These are phyloP conservation scores for Coreius guichenoti DNA, from an alignment of 2,797 vertebrate species.

Conservation along the genomic window DNA sequence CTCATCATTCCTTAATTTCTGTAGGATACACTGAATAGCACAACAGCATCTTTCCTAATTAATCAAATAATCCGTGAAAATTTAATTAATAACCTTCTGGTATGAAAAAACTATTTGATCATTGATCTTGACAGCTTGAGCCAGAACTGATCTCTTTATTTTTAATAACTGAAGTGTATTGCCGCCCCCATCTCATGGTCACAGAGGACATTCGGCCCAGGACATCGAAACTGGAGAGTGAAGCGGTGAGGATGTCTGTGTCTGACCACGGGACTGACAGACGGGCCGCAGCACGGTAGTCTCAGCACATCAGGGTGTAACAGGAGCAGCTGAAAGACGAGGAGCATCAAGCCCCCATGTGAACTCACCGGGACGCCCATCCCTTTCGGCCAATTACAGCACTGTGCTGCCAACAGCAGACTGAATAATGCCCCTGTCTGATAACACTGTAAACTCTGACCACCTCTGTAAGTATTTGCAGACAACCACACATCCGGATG, in stretches of 20 bases:
- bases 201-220: conserved; percentile 34
- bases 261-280: conserved; percentile 56
- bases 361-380: conserved; percentile 72
- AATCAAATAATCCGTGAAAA: conserved; percentile 53
- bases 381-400: conserved; percentile 74
- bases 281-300: conserved; percentile 59
- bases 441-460: conserved; percentile 68
- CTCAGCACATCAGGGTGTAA: conserved; percentile 71
- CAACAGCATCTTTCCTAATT: conserved; percentile 46
- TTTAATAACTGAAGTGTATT: conserved; percentile 17
- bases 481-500: conserved; percentile 15
- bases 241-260: conserved; percentile 42
- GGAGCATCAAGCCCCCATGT: conserved; percentile 72
- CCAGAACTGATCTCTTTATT: conserved; percentile 48
- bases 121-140: conserved; percentile 49
- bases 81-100: conserved; percentile 39
- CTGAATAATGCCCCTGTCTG: conserved; percentile 71
- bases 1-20: background rate
- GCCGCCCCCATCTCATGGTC: background rate
- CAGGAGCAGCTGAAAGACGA: conserved; percentile 68
- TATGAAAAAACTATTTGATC: conserved; percentile 45
- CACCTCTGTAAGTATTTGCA: conserved; percentile 59
- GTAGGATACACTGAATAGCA: conserved; percentile 13
- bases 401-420: conserved; percentile 66
- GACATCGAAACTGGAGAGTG: conserved; percentile 38